Evolutionary conservation across 1,140 invertebrate genomes (phyloP), one percentile per base, ranked within the genome.

Genomic region (Drosophila ficusphila): DNA sequence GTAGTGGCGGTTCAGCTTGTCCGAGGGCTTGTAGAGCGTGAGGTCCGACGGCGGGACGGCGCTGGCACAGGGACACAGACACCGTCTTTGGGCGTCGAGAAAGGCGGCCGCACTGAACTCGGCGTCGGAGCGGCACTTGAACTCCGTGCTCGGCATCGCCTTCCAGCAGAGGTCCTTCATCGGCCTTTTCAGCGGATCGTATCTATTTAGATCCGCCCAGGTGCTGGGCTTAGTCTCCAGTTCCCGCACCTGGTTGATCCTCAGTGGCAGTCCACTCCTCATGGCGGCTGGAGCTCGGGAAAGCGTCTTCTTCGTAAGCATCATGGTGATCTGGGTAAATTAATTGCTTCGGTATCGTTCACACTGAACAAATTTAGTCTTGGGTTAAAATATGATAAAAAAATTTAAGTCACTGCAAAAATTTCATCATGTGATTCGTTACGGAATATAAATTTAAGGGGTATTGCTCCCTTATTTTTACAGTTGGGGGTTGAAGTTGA

Each of bases 81-180:
- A 85, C 0, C 18, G 14, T 5, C 70, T 79, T 0, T n/a, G 29
- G 0, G 38, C n/a, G 6, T 70, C 33, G 0, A 86, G 51, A 3
- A 73, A 76, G 0, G 54, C 2, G 0, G 42, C 38, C 0, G 69
- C 7, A 1, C 46, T 2, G 29, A 85, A 79, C 14, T 85, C 79
- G 0, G 61, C 52, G 12, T 85, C 79, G 1, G 75, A 69, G 11
- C 79, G 79, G n/a, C 79, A 85, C 7, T 79, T 79, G 57, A 48
- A 85, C 38, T 85, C 79, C 0, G 65, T 51, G 0, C 79, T 70
- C 0, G 71, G 65, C 12, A 69, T 9, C 0, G 75, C 16, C 4
- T 64, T 52, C 81, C 81, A 85, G 31, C 81, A 85, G 0, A 57
- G 47, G 0, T 70, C 42, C 12, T 38, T 33, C 4, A 34, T 0